phyloP scores from a whole-genome alignment of 1,140 invertebrate species.

The Eupristina koningsbergeri region DNA sequence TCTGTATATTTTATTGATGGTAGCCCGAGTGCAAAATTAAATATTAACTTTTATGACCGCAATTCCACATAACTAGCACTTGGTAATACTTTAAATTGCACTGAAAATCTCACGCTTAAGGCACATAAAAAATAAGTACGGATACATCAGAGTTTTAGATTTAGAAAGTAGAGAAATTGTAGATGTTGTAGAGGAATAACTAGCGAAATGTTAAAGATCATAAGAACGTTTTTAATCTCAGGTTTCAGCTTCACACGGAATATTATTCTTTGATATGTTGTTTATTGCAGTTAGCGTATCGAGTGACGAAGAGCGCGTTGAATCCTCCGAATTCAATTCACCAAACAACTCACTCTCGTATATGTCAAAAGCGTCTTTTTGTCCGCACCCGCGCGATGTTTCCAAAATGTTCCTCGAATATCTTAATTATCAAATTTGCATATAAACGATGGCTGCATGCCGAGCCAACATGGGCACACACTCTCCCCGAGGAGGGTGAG shows the following conservation, averaged over 20 bases:
- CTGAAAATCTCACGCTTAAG: not conserved
- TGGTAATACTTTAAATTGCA: not conserved
- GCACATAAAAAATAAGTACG: not conserved
- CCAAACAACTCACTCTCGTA: not conserved
- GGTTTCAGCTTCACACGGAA: not conserved
- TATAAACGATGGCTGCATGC: constrained; percentile 58
- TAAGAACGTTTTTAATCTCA: not conserved
- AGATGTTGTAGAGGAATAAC: not conserved
- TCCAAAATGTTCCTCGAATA: constrained; percentile 21
- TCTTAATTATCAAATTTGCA: constrained; percentile 66
- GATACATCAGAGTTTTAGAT: not conserved
- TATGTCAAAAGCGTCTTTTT: not conserved
- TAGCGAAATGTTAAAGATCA: not conserved
- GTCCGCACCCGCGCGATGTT: not conserved
- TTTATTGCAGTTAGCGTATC: not conserved
- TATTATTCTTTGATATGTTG: not conserved
- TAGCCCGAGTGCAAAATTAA: not conserved
- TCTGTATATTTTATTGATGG: too few species aligned
- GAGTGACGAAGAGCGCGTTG: not conserved
- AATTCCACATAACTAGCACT: not conserved
- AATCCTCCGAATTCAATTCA: not conserved
- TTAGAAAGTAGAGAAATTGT: not conserved
- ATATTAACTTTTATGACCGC: not conserved
- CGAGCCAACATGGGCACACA: constrained; percentile 31
- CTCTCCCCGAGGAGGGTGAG: not conserved